phyloP scores from a whole-genome alignment of 1,140 invertebrate species.

The Philopotamus ludificatus region DNA sequence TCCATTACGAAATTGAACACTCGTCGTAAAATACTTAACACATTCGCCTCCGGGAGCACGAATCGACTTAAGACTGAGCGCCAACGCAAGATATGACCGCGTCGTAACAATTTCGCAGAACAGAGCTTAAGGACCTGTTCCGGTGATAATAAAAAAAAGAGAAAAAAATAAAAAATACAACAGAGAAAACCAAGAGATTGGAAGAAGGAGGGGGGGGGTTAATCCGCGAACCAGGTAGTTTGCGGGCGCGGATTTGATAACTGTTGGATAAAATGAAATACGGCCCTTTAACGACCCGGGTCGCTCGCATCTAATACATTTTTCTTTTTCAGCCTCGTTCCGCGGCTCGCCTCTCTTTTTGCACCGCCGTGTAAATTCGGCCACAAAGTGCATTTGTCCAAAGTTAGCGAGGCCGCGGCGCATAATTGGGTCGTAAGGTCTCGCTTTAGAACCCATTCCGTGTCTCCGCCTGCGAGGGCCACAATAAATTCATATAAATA shows the following conservation, averaged over 20 bases:
- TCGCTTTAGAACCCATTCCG: constrained; percentile 13
- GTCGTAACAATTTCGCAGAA: not conserved
- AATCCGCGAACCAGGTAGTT: not conserved
- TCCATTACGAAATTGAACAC: too few relatives aligned
- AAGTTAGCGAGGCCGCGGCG: constrained; percentile 16
- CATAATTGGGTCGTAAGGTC: constrained; percentile 25
- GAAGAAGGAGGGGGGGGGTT: not conserved
- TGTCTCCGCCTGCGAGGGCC: not conserved
- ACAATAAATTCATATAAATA: constrained; percentile 30
- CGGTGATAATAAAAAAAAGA: not conserved
- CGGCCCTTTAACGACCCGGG: constrained; percentile 36
- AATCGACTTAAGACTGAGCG: not conserved
- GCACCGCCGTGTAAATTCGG: not conserved
- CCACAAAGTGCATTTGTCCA: constrained; percentile 23
- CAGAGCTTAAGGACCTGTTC: not conserved
- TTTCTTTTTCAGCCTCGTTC: constrained; percentile 5
- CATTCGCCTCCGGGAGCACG: not conserved
- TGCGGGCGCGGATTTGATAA: constrained; percentile 33
- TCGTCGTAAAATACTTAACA: too few relatives aligned
- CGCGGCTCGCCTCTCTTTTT: too few relatives aligned
- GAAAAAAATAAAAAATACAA: constrained; percentile 1
- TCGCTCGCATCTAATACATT: constrained; percentile 22
- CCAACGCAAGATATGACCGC: not conserved
- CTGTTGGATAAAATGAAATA: constrained; percentile 36
- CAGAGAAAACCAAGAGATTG: not conserved